These are phyloP conservation scores for Pan troglodytes DNA, from an alignment of 2,113 vertebrate species.

Conservation along the genomic window NHGRI_mPanTro3-v2.1_pri NC_072403.2:132581001-132581500, in stretches of 20 bases:
- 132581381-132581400: slow-evolving; percentile 6
- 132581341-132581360: slow-evolving; percentile 17
- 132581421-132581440: slow-evolving; percentile 9
- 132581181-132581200: background rate
- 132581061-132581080: background rate
- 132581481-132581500: slow-evolving; percentile 34
- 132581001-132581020: background rate
- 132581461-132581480: slow-evolving; percentile 62
- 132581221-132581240: slow-evolving; percentile 13
- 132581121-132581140: background rate
- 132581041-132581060: background rate
- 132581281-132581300: background rate
- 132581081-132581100: background rate
- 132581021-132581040: background rate
- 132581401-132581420: background rate
- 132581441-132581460: slow-evolving; percentile 42
- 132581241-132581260: slow-evolving; percentile 17
- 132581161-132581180: slow-evolving; percentile 6
- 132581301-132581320: slow-evolving; percentile 19
- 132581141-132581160: background rate
- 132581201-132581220: background rate
- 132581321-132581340: slow-evolving; percentile 45
- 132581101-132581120: background rate
- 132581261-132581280: slow-evolving; percentile 35
- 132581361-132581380: slow-evolving; percentile 17